phyloP scores from a whole-genome alignment of 2,888 invertebrate genomes.

The Teinopalpus imperialis region DNA sequence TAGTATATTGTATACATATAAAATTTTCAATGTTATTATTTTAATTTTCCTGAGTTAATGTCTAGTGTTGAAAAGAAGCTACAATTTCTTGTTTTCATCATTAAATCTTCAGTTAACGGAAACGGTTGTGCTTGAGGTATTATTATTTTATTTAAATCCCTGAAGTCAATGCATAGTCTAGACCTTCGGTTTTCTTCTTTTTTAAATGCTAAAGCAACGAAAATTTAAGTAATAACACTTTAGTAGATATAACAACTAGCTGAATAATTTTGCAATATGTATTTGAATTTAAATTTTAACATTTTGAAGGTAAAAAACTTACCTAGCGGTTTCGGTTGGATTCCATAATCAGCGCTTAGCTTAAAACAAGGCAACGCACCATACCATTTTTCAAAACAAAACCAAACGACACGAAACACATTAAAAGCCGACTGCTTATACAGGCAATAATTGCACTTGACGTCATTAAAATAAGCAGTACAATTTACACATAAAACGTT shows the following conservation, averaged over 20 bases:
- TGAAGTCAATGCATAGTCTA: too few species aligned
- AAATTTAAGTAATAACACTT: constrained; percentile 3
- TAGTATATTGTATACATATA: too few species aligned
- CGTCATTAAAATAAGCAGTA: constrained; percentile 10
- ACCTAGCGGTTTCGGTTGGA: constrained; percentile 90
- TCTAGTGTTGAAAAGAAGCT: too few species aligned
- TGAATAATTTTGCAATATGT: not conserved
- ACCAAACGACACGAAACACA: not conserved
- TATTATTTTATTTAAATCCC: too few species aligned
- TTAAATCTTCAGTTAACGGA: too few species aligned
- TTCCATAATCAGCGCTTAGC: constrained; percentile 84
- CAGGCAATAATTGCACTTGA: constrained; percentile 8
- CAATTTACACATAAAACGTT: constrained; percentile 13
- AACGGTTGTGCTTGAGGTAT: too few species aligned
- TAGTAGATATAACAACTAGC: too few species aligned
- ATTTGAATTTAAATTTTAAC: not conserved
- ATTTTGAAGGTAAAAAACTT: constrained; percentile 1
- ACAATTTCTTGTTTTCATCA: too few species aligned
- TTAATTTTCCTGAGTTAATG: too few species aligned
- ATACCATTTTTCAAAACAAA: constrained; percentile 88
- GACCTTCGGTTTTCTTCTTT: too few species aligned
- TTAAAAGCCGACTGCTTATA: not conserved
- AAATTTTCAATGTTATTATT: too few species aligned
- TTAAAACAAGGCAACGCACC: constrained; percentile 94
- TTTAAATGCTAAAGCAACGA: constrained; percentile 1